Evolutionary conservation across 37 sponge, comb jelly and placozoan species (phyloP).

Genomic region (Oopsacas minuta): DNA sequence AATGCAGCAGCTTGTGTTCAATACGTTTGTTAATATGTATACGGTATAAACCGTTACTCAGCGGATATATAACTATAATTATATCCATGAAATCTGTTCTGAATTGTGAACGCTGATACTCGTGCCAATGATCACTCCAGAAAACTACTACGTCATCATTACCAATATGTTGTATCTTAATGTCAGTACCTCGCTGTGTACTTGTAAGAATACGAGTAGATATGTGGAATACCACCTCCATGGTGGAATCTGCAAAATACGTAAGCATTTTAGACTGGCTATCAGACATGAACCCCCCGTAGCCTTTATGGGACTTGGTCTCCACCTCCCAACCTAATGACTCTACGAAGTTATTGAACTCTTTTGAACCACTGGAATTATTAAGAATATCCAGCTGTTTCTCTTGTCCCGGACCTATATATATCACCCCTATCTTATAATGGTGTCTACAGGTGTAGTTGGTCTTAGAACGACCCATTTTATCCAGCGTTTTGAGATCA

Average conservation of each 20-base stretch:
- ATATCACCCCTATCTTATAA: conserved; percentile 92
- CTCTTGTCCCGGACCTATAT: conserved; percentile 79
- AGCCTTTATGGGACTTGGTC: neutral
- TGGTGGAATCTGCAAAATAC: conserved; percentile 83
- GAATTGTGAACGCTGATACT: conserved; percentile 71
- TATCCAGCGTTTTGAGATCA: conserved; percentile 72
- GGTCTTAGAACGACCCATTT: conserved; percentile 1
- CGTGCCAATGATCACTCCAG: conserved; percentile 97
- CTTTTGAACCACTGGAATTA: conserved; percentile 57
- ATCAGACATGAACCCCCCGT: neutral
- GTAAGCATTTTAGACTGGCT: conserved; percentile 25
- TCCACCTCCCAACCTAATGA: conserved; percentile 95
- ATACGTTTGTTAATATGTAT: conserved; percentile 65
- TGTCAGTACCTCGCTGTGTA: conserved; percentile 22
- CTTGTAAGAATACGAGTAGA: conserved; percentile 63
- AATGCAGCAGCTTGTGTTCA: conserved; percentile 25
- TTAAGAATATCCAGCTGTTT: conserved; percentile 64
- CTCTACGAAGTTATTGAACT: conserved; percentile 89
- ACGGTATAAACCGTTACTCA: conserved; percentile 50
- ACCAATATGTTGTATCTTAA: conserved; percentile 77
- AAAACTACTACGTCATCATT: conserved; percentile 93
- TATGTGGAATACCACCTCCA: conserved; percentile 91
- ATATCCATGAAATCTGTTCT: conserved; percentile 85
- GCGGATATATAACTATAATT: conserved; percentile 82
- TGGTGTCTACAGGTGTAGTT: conserved; percentile 67